phyloP scores from a whole-genome alignment of 2,113 vertebrate species.

The Blennius ocellaris region DNA sequence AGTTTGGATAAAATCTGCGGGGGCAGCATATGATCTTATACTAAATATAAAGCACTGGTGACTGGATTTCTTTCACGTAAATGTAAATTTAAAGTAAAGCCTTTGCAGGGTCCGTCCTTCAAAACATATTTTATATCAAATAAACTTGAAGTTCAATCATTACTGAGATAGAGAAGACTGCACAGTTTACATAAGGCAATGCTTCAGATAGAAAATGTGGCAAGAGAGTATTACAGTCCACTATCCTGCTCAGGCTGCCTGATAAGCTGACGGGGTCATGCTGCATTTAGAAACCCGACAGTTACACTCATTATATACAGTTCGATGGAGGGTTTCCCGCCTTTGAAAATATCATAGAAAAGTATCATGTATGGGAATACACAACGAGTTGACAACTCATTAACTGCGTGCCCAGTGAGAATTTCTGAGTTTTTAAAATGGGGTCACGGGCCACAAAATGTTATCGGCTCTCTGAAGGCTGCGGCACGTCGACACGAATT shows the following conservation, averaged over 20 bases:
- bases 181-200: background rate
- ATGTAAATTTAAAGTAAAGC: background rate
- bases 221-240: background rate
- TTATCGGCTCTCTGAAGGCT: conserved; percentile 13
- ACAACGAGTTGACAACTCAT: conserved; percentile 3
- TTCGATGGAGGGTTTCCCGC: background rate
- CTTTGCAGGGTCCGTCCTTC: background rate
- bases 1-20: too few relatives aligned
- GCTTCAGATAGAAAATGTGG: background rate
- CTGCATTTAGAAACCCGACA: background rate
- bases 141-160: background rate
- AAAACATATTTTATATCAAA: background rate
- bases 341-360: conserved; percentile 12
- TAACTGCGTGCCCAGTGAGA: conserved; percentile 7
- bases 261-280: background rate
- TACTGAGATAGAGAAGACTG: background rate
- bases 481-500: conserved; percentile 1
- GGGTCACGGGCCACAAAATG: conserved; percentile 14
- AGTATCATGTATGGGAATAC: background rate
- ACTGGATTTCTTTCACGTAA: background rate
- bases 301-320: background rate
- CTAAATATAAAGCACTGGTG: too few relatives aligned
- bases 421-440: conserved; percentile 8
- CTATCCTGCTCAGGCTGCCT: background rate
- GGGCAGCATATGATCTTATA: too few relatives aligned